Base-by-base conservation (phyloP, 2,113 vertebrate genomes). In the Chaetura pelagica region DNA sequence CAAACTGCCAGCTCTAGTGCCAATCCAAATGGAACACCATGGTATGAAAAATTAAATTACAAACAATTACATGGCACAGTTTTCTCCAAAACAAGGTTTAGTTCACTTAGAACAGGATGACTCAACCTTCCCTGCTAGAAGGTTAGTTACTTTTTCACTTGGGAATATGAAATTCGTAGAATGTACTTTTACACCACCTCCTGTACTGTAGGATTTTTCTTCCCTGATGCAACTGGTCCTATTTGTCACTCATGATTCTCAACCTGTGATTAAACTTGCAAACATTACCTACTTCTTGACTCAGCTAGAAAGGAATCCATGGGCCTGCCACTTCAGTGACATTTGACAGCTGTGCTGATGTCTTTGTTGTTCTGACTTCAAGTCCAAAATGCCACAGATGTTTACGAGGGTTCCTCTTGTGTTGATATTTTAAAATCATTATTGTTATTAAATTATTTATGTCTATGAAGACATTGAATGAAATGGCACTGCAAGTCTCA, bases 261-360 rank as follows among this genome's bases (percentile, higher is more conserved):
- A 61, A 72, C 23, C 32, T 63, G 48, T 88, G 87, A 90, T 90
- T 97, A 97, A 90, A 89, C 67, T 69, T 62, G 34, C 87, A 84
- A 81, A 84, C n/a, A 62, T 92, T 95, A 94, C 72, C 78, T 96
- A 51, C 90, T 97, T 78, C 94, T 78, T 90, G 95, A 97, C 79
- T 97, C 94, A 96, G 27, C 6, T 69, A 84, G 84, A 94, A 84
- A 87, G 69, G 91, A 96, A 96, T 95, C 89, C 79, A 29, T 34
- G 17, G 58, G 32, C 38, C 63, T 87, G 52, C 87, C 82, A 42
- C 32, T 15, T 42, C 83, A 86, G 63, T 90, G 90, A 91, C 61
- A 86, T 94, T 87, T 93, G 87, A 51, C 93, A 96, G 95, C 95
- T 98, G 85, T 83, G 44, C 30, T 94, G 26, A 49, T 96, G 86